phyloP scores from a whole-genome alignment of 2,888 invertebrate genomes.

The Calephelis perditalis region DNA sequence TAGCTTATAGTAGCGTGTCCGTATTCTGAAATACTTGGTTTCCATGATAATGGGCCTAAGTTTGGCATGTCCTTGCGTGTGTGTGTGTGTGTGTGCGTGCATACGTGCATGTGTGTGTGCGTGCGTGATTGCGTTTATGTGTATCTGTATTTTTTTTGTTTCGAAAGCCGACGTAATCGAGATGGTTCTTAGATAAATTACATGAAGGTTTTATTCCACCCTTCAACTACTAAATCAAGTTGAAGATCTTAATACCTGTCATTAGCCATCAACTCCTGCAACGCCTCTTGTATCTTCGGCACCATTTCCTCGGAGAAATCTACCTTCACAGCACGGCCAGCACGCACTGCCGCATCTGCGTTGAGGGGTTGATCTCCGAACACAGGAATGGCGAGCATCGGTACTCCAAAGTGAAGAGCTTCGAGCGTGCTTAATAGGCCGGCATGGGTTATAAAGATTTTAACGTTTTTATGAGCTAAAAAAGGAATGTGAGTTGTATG shows the following conservation, averaged over 20 bases:
- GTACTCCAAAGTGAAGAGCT: conserved; percentile 41
- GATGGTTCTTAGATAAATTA: too few species aligned
- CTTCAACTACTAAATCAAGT: too few species aligned
- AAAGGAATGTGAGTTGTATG: background rate
- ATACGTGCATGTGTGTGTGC: too few species aligned
- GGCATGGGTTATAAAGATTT: conserved; percentile 40
- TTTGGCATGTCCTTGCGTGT: too few species aligned
- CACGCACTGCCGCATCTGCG: conserved; percentile 35
- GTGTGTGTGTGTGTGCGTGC: too few species aligned
- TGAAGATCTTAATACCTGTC: background rate
- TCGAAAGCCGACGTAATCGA: too few species aligned
- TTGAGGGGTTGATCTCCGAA: conserved; percentile 52
- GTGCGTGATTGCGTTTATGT: too few species aligned
- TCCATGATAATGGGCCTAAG: too few species aligned
- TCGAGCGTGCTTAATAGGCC: conserved; percentile 39
- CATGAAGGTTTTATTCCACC: too few species aligned
- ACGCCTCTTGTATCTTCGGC: conserved; percentile 29
- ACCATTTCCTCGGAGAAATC: conserved; percentile 35
- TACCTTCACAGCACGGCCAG: conserved; percentile 40
- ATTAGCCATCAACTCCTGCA: background rate
- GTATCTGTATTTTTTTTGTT: too few species aligned
- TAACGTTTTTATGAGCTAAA: conserved; percentile 38
- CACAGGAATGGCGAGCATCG: conserved; percentile 45
- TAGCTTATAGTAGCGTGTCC: too few species aligned
- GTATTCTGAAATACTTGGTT: too few species aligned